A percentile compares a stretch with the other conserved stretches of the same genome.
phyloP scores from a whole-genome alignment of 2,888 invertebrate genomes.

The Acanthopleura granulata region DNA sequence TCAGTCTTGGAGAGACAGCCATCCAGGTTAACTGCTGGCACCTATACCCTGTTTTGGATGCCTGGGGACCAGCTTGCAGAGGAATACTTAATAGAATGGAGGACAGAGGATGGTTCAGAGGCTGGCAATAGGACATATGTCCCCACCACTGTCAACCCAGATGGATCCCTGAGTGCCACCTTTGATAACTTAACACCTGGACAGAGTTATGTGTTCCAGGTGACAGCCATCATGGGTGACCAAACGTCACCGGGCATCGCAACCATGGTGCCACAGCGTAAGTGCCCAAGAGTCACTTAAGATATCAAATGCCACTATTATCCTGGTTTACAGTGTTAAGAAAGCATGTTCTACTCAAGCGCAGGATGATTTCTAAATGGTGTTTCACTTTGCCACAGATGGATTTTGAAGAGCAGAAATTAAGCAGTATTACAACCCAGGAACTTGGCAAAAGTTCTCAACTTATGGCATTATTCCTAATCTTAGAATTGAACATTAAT shows the following conservation, averaged over 20 bases:
- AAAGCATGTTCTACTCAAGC: too few species aligned
- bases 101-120: background rate
- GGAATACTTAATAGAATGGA: background rate
- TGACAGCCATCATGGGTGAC: background rate
- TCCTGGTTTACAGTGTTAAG: too few species aligned
- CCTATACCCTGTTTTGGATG: background rate
- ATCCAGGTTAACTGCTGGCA: background rate
- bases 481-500: too few species aligned
- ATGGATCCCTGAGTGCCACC: background rate
- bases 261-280: background rate
- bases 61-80: conserved; percentile 1
- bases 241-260: background rate
- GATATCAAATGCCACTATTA: too few species aligned
- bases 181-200: background rate
- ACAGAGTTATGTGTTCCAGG: background rate
- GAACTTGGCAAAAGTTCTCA: too few species aligned
- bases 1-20: background rate
- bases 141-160: background rate
- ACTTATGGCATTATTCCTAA: too few species aligned
- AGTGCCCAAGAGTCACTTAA: background rate
- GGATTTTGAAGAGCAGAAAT: too few species aligned
- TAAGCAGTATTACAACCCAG: too few species aligned
- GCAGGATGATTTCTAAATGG: too few species aligned
- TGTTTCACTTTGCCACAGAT: too few species aligned
- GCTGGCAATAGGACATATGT: background rate